Evolutionary conservation across 2,888 invertebrate genomes (phyloP), one percentile per base, ranked within the genome.

Genomic region (Eledona agricola): DNA sequence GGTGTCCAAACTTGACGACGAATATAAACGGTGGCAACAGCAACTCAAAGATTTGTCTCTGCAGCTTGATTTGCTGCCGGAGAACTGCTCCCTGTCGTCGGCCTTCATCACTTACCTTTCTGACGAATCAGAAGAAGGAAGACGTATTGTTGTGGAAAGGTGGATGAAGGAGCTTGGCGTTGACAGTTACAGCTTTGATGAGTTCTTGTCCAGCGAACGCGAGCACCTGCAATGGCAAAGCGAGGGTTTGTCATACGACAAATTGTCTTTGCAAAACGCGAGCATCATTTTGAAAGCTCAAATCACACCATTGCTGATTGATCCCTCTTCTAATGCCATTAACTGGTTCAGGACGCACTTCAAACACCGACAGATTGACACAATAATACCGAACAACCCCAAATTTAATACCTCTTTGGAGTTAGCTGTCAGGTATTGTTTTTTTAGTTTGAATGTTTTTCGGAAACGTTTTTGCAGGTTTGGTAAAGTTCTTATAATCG

Each of bases 401-500:
- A 88, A 89, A 57, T 84, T 94, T 49, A 73, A 83, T 6, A 90
- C 89, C 3, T 83, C 85, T 1, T 74, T 93, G 6, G 93, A 94
- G 67, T 79, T 89, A 45, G 86, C 90, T 0, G 79, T 86, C 7
- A 82, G 87, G 81, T 88, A n/a, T n/a, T n/a, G n/a, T n/a, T n/a
- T n/a, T n/a, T n/a, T n/a, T 74, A 43, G 38, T 54, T 38, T 0
- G 5, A 13, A 26, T 5, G 58, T 75, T 4, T 75, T 13, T 38
- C 9, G 13, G 3, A 5, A 6, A 2, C 79, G 79, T 0, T 80
- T n/a, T 38, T 38, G 77, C 59, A 88, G 97, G 60, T 91, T 97
- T 75, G 96, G 96, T 1, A 95, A 94, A 75, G 84, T 88, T 1
- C 76, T 96, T n/a, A 83, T 97, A 16, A 82, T 96, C 7, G 88